Conservation (phyloP, 2,797 vertebrate genomes). For the Spea hammondii region DNA sequence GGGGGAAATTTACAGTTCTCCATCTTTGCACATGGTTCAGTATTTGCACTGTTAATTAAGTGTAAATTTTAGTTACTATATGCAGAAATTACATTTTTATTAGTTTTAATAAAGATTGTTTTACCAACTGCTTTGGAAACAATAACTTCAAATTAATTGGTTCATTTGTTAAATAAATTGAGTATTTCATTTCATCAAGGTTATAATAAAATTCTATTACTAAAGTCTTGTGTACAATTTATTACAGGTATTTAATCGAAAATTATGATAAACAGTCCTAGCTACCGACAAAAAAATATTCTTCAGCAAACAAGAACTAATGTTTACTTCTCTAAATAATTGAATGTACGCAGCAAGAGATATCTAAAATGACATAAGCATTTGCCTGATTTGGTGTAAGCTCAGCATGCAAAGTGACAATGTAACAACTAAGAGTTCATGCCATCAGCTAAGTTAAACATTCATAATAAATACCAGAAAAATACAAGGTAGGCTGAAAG, state of each 20-base stretch:
- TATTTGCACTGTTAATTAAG: no score
- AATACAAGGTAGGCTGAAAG: no score
- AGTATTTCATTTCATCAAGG: background rate
- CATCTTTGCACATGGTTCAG: no score
- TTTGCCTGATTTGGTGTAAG: background rate
- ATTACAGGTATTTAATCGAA: background rate
- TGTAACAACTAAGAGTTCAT: background rate
- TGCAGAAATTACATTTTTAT: no score
- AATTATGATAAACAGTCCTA: slow-evolving; percentile 1
- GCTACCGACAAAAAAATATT: background rate
- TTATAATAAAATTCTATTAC: background rate
- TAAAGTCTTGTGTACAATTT: background rate
- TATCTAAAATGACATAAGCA: slow-evolving; percentile 7
- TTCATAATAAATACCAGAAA: no score
- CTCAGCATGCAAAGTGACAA: background rate
- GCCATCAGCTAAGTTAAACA: no score
- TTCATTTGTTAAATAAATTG: background rate
- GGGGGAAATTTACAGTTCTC: no score
- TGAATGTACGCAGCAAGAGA: background rate
- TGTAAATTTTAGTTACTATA: no score
- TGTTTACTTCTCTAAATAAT: background rate
- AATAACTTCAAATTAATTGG: no score
- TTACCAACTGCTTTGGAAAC: no score
- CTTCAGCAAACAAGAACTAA: background rate
- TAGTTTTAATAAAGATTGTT: no score